Percentiles rank a stretch among this genome's conserved stretches.
Evolutionary conservation across 2,888 invertebrate genomes (phyloP).

Genomic region (Brenthis daphne): DNA sequence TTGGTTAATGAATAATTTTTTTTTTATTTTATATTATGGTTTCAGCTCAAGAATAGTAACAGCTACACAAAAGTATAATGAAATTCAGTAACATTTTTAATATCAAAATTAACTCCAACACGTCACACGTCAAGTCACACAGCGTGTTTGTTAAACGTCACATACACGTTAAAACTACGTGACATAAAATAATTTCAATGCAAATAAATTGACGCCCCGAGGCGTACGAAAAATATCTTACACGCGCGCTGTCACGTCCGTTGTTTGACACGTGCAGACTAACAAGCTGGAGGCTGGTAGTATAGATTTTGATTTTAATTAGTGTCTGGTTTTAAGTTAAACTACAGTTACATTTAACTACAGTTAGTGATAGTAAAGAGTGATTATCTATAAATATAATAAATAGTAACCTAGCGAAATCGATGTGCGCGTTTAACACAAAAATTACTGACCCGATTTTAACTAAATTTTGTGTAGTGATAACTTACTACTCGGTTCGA

Average conservation of each 20-base stretch:
- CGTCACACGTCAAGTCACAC: conserved; percentile 1
- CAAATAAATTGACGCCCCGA: conserved; percentile 55
- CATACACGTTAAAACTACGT: conserved; percentile 41
- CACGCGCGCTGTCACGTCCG: conserved; percentile 55
- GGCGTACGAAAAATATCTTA: conserved; percentile 45
- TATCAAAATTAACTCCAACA: not conserved
- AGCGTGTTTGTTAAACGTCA: conserved; percentile 22
- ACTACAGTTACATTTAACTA: not conserved
- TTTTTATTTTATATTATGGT: no score
- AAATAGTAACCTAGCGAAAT: no score
- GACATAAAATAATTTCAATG: conserved; percentile 49
- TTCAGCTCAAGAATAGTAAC: no score
- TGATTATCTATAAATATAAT: no score
- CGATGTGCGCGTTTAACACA: no score
- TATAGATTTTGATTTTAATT: conserved; percentile 23
- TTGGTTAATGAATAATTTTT: no score
- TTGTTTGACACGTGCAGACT: conserved; percentile 49
- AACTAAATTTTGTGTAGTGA: no score
- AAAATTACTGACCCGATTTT: no score
- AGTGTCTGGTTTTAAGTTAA: conserved; percentile 4
- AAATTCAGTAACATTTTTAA: no score
- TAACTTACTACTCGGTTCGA: no score
- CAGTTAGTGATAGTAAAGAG: no score
- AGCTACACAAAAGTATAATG: no score
- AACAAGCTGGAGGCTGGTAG: conserved; percentile 43